Percentiles rank a stretch among this genome's conserved stretches.
These are phyloP conservation scores for Scaptomyza cyrtandrae DNA, from an alignment of 2,888 invertebrate species.

Conservation along the genomic window DNA sequence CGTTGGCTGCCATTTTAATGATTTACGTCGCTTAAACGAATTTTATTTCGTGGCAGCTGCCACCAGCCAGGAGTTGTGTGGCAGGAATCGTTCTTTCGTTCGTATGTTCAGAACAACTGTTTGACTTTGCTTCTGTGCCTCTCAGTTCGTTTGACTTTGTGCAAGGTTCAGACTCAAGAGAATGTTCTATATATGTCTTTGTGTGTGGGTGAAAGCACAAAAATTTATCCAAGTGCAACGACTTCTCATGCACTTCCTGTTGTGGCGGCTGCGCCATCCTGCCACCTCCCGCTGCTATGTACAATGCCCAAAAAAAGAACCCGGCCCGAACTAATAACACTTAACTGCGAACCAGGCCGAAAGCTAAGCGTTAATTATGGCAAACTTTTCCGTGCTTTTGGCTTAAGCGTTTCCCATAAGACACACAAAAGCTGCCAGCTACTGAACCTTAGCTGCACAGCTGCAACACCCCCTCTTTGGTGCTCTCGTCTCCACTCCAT, in stretches of 20 bases:
- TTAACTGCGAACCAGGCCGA: slow-evolving; percentile 59
- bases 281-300: neutral
- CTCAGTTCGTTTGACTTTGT: slow-evolving; percentile 28
- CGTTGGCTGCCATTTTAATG: slow-evolving; percentile 69
- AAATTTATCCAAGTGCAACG: slow-evolving; percentile 48
- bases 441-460: slow-evolving; percentile 50
- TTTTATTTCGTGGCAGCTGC: slow-evolving; percentile 55
- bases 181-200: slow-evolving; percentile 19
- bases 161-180: slow-evolving; percentile 17
- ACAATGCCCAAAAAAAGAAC: slow-evolving; percentile 26
- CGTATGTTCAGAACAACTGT: slow-evolving; percentile 54
- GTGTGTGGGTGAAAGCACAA: slow-evolving; percentile 9
- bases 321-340: slow-evolving; percentile 70
- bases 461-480: neutral
- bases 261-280: neutral
- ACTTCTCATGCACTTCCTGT: slow-evolving; percentile 52
- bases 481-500: neutral
- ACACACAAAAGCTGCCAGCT: slow-evolving; percentile 66
- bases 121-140: slow-evolving; percentile 12
- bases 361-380: slow-evolving; percentile 76
- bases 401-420: slow-evolving; percentile 55
- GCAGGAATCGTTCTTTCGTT: slow-evolving; percentile 4
- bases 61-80: slow-evolving; percentile 6
- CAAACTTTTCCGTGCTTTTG: slow-evolving; percentile 64
- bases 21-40: slow-evolving; percentile 69